These are phyloP conservation scores for Aphelinus atriplicis DNA, from an alignment of 1,140 invertebrate genomes.

Conservation along the genomic window DNA sequence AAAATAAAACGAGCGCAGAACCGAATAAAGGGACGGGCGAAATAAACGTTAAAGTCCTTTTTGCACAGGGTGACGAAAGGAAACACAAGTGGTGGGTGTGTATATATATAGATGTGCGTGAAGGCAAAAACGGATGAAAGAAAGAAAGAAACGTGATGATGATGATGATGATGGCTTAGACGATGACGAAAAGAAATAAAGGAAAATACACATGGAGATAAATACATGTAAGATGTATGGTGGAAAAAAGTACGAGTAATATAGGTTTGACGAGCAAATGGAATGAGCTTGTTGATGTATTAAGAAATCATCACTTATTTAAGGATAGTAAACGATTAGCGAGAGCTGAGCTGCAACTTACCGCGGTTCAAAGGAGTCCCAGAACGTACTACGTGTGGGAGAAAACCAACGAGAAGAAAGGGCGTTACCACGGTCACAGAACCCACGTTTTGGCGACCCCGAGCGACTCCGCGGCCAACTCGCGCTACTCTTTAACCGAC, in stretches of 20 bases:
- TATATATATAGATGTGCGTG: slow-evolving; percentile 34
- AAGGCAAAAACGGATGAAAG: slow-evolving; percentile 41
- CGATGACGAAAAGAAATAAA: slow-evolving; percentile 1
- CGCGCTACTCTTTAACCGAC: background rate
- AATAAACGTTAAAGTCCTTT: slow-evolving; percentile 31
- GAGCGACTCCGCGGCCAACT: slow-evolving; percentile 32
- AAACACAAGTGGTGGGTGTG: slow-evolving; percentile 12
- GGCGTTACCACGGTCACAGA: slow-evolving; percentile 69
- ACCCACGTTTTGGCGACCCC: slow-evolving; percentile 55
- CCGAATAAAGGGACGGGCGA: slow-evolving; percentile 10
- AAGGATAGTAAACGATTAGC: slow-evolving; percentile 64
- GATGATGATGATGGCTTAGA: no score
- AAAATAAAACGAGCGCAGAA: slow-evolving; percentile 33
- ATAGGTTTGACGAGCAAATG: slow-evolving; percentile 52
- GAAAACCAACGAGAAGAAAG: slow-evolving; percentile 60
- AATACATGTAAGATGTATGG: no score
- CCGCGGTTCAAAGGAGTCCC: slow-evolving; percentile 96
- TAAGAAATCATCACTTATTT: slow-evolving; percentile 54
- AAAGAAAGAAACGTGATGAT: slow-evolving; percentile 33
- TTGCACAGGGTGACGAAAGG: slow-evolving; percentile 28
- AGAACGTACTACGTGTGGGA: slow-evolving; percentile 89
- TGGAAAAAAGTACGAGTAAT: background rate
- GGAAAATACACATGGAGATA: slow-evolving; percentile 2
- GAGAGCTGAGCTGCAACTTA: slow-evolving; percentile 83
- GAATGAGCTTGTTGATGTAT: slow-evolving; percentile 33